Evolutionary conservation across 2,113 vertebrate species (phyloP), one percentile per base, ranked within the genome.

Genomic region (Bagarius yarrelli): DNA sequence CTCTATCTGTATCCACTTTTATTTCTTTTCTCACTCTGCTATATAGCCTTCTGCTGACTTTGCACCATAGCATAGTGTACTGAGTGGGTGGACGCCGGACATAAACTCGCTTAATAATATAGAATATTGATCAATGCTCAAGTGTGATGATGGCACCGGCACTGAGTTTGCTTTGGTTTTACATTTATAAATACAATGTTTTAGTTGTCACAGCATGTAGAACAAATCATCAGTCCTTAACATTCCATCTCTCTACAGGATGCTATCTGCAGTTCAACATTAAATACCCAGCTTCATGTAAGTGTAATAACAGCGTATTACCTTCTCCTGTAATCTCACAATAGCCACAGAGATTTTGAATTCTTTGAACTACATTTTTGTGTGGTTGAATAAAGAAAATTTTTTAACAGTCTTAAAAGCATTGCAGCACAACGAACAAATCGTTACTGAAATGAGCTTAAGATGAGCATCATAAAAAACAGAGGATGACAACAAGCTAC

Each of bases 61-160:
- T 69, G 69, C 53, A 67, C 36, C 32, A 64, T 23, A 79, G 76
- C 60, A 71, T 59, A 36, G 30, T 53, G 66, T 72, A 53, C 66
- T 30, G 12, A 79, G 67, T 23, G 57, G 13, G 53, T 25, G 32
- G 61, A 40, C 52, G 66, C 16, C 30, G 19, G 56, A 70, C 32
- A 56, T 56, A 75, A 67, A 79, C 59, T 56, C 50, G 27, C n/a
- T 40, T 53, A 40, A 40, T 76, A 70, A 81, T 79, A 71, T 76
- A 64, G 36, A 15, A 36, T 87, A 87, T 86, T 74, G 86, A 87
- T 85, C 67, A 75, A 81, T 81, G 83, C 80, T 83, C 78, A 82
- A 86, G 80, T 87, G 73, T 76, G 61, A 64, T 80, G 71, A 82
- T 15, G 23, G 21, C 14, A 69, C 61, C 57, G 19, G 40, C 76